These are phyloP conservation scores for Porites divaricata DNA, from an alignment of 92 coral and sea anemone genomes.

Conservation along the genomic window DNA sequence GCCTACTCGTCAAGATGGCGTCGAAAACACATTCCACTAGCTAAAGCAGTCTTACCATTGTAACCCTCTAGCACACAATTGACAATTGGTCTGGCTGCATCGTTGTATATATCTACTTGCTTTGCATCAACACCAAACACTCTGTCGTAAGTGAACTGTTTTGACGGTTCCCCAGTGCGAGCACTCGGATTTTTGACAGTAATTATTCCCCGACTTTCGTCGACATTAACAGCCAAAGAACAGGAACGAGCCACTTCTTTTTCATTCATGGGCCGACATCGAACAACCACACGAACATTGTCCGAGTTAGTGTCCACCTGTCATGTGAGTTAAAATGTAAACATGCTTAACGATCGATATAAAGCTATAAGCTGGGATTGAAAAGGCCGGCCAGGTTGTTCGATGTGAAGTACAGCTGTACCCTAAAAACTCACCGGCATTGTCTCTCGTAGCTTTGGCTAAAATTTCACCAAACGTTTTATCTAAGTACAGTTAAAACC, in stretches of 20 bases:
- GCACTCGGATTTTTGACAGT: constrained; percentile 76
- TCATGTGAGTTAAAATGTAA: constrained; percentile 9
- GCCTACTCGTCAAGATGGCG: too few relatives aligned
- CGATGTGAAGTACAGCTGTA: neutral
- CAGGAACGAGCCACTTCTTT: constrained; percentile 87
- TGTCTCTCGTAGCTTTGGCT: neutral
- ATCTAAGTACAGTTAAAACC: neutral
- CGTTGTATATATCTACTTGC: constrained; percentile 97
- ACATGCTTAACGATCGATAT: neutral
- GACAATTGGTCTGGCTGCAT: constrained; percentile 97
- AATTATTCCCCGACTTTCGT: constrained; percentile 88
- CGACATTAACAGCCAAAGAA: constrained; percentile 79
- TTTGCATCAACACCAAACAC: constrained; percentile 92
- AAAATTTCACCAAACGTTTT: constrained; percentile 3
- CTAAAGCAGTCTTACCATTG: constrained; percentile 66
- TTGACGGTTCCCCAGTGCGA: constrained; percentile 87
- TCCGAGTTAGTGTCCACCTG: constrained; percentile 80
- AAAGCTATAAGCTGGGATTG: neutral
- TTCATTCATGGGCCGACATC: constrained; percentile 98
- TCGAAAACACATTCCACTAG: too few relatives aligned
- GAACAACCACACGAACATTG: constrained; percentile 97
- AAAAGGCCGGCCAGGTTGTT: too few relatives aligned
- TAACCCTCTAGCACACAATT: constrained; percentile 95
- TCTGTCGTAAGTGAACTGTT: constrained; percentile 93
- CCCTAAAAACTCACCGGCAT: constrained; percentile 37